phyloP scores from a whole-genome alignment of 2,888 invertebrate genomes.

The Plebejus anna region DNA sequence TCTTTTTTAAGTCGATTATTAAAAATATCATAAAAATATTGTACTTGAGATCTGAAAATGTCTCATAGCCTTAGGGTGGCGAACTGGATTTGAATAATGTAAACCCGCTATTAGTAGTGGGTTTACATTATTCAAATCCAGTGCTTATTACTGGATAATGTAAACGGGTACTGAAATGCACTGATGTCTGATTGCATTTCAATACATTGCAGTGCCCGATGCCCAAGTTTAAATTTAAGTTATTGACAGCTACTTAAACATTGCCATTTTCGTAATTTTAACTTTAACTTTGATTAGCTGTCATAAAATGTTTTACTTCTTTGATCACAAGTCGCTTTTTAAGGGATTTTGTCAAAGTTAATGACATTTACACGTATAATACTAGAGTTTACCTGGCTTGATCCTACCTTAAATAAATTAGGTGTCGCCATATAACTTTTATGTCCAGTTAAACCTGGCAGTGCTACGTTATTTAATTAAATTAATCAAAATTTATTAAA shows the following conservation, averaged over 20 bases:
- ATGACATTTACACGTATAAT: background rate
- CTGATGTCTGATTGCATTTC: too few relatives aligned
- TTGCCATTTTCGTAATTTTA: background rate
- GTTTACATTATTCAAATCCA: too few relatives aligned
- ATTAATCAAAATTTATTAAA: background rate
- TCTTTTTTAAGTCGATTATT: too few relatives aligned
- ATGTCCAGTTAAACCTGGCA: background rate
- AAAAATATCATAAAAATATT: too few relatives aligned
- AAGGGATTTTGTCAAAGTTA: constrained; percentile 1
- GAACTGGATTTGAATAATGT: too few relatives aligned
- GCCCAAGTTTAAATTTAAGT: too few relatives aligned
- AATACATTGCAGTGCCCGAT: too few relatives aligned
- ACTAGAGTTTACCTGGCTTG: background rate
- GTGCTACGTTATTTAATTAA: background rate
- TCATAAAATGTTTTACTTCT: background rate
- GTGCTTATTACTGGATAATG: too few relatives aligned
- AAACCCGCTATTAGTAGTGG: too few relatives aligned
- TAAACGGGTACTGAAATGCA: too few relatives aligned
- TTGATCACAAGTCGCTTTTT: background rate
- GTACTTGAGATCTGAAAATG: too few relatives aligned
- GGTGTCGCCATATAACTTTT: constrained; percentile 1
- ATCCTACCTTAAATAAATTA: background rate
- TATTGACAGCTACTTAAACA: background rate
- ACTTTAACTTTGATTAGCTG: background rate
- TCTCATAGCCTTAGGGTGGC: too few relatives aligned